Base-by-base conservation (phyloP, 2,888 invertebrate genomes). In the Brenthis daphne region DNA sequence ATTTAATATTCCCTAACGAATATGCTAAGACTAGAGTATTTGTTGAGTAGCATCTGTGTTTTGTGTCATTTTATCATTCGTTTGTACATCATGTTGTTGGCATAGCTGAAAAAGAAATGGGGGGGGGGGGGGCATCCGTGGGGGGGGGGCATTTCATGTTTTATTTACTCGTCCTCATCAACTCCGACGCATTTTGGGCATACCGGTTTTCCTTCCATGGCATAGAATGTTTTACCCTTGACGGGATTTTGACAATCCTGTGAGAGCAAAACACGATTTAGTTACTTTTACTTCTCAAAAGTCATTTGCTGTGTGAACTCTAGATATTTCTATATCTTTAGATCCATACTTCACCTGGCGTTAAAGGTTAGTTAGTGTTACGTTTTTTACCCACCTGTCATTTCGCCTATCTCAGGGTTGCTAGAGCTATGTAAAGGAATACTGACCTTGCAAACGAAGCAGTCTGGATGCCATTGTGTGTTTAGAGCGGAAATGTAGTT, bases 381-480 rank as follows among this genome's bases (percentile, higher is more conserved):
- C 14, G 73, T 75, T 77, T 75, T 74, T 56, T 67, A 77, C 78
- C 76, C 76, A 77, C 78, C 78, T 78, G 74, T 75, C 75, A 75
- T 66, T 54, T 43, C 37, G 14, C n/a, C 48, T 48, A 60, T n/a
- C 48, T 57, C 54, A 33, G 2, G 60, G 29, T 47, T 53, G 60
- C 57, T 55, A 67, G 68, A 71, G n/a, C 14, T 37, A 29, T 54
- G 51, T 48, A 67, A 65, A 43, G 55, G 55, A 53, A 84, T 88
- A 90, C 97, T 94, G 95, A 99, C 99, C 96, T 98, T 96, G 95
- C 99, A 99, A 76, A 99, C 98, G 94, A 99, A 99, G 92, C 99
- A 99, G 85, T 99, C 98, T 12, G 99, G 96, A 91, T 99, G 99
- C 99, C 99, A 99, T 89, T 99, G 99, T 75, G 97, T 96, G 92